Percentiles rank a stretch among this genome's conserved stretches.
Evolutionary conservation across 2,888 invertebrate species (phyloP).

Genomic region (Tenthredo distinguenda): DNA sequence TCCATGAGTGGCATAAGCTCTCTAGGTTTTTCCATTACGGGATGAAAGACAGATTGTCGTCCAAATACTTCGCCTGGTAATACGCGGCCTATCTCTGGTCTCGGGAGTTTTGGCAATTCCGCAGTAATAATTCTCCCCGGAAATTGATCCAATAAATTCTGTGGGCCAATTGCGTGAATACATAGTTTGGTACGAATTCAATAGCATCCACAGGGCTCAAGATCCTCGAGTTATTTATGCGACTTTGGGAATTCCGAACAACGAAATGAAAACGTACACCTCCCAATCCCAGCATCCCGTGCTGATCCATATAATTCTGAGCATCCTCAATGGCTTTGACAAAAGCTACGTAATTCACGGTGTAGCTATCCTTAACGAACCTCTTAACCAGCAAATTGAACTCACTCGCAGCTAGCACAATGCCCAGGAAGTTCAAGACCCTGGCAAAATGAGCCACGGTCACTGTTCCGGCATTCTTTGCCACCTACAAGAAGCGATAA

Average conservation of each 20-base stretch:
- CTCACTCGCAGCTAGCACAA: constrained; percentile 86
- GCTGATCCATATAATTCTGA: constrained; percentile 81
- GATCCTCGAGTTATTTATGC: not conserved
- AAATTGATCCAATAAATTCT: constrained; percentile 81
- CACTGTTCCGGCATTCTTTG: constrained; percentile 87
- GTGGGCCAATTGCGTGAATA: constrained; percentile 48
- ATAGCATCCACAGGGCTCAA: not conserved
- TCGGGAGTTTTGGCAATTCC: constrained; percentile 84
- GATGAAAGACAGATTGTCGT: constrained; percentile 81
- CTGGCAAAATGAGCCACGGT: constrained; percentile 89
- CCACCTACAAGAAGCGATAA: constrained; percentile 79
- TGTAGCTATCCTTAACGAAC: constrained; percentile 88
- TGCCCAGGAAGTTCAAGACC: constrained; percentile 86
- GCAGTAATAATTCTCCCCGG: constrained; percentile 85
- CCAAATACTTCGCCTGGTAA: constrained; percentile 80
- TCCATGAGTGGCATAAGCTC: constrained; percentile 80
- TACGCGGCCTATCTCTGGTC: constrained; percentile 84
- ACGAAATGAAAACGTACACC: constrained; percentile 77
- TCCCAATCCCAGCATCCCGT: constrained; percentile 80
- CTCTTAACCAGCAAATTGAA: constrained; percentile 87
- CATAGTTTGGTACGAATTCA: not conserved
- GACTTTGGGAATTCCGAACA: constrained; percentile 28
- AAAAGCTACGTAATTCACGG: constrained; percentile 89
- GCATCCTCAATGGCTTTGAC: constrained; percentile 85
- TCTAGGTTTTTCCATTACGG: constrained; percentile 79